Percentiles rank a stretch among this genome's conserved stretches.
Conservation (phyloP, 2,113 vertebrate genomes). For the Tapirus terrestris region DNA sequence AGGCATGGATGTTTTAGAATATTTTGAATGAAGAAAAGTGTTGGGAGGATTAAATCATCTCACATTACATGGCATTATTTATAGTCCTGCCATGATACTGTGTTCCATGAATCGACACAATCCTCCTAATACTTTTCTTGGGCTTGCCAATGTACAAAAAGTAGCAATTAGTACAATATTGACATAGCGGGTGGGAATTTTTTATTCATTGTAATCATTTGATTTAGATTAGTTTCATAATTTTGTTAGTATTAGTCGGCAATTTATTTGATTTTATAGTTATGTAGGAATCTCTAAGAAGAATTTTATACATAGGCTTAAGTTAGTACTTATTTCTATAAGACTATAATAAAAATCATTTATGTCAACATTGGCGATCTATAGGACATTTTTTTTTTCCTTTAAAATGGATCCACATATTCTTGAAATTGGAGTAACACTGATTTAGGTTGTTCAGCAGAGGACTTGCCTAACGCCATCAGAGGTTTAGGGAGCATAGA, state of each 20-base stretch:
- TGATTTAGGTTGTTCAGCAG: background rate
- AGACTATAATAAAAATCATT: background rate
- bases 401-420: background rate
- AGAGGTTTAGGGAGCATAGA: background rate
- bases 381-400: background rate
- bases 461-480: background rate
- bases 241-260: background rate
- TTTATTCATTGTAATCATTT: background rate
- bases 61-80: background rate
- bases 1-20: background rate
- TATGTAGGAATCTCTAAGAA: background rate
- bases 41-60: background rate
- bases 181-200: background rate
- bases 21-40: background rate
- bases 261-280: conserved; percentile 12
- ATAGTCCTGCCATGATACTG: background rate
- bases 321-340: background rate
- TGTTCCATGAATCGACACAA: background rate
- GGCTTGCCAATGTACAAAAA: background rate
- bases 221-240: background rate
- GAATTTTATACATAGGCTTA: background rate
- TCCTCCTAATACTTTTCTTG: background rate
- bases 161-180: background rate
- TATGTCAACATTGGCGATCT: background rate
- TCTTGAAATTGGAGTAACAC: background rate